Evolutionary conservation across 2,888 invertebrate species (phyloP), one percentile per base, ranked within the genome.

Genomic region (Lithophane socia): DNA sequence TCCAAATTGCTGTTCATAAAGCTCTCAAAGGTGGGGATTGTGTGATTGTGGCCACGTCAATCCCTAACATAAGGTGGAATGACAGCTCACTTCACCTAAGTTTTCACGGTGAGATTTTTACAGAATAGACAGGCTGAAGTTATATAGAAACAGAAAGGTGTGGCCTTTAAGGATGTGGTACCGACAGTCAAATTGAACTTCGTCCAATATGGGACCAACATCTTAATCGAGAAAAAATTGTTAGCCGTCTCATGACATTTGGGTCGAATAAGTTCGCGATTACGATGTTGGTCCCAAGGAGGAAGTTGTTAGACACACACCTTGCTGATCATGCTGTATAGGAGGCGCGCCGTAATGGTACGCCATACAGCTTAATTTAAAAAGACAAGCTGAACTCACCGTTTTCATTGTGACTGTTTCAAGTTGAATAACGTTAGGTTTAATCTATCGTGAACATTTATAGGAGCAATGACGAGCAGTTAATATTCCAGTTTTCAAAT

Each of bases 401-500:
- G 47, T 65, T 77, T 75, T 75, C 75, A 75, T 75, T 54, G 65
- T 47, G 75, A 77, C n/a, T 63, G 18, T 75, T 44, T 52, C 29
- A 44, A 44, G 10, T 47, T 3, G 52, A 77, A 54, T 75, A 54
- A 63, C 16, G 3, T 61, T 16, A 29, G 0, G 29, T 8, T 44
- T 18, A n/a, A 10, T 37, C 10, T 16, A 16, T n/a, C 18, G n/a
- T 44, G 52, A 47, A 54, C 44, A 37, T 75, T 64, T 75, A 75
- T 75, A 75, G 10, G 21, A 3, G 54, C 13, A 8, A 16, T 24
- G 16, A 49, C 7, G 21, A 29, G 58, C 16, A n/a, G 5, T n/a
- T 68, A 10, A 37, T n/a, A 68, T 58, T 58, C 16, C 37, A 16
- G 58, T 68, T 67, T n/a, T 16, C 13, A 54, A 58, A 37, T 16